Base-by-base conservation (phyloP, 2,113 vertebrate genomes). In the Platysteira castanea region DNA sequence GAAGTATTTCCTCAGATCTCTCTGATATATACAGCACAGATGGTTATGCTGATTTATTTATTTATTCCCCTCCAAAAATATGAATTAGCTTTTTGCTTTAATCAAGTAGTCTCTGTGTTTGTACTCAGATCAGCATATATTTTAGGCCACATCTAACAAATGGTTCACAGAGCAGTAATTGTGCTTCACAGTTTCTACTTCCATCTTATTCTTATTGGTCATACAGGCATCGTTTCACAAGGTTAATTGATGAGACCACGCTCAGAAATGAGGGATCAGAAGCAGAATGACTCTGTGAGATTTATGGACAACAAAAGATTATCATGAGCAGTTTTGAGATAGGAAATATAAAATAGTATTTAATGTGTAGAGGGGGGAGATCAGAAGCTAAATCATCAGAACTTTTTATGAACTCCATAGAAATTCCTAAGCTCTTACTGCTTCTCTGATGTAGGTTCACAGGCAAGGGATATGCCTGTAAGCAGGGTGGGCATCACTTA, bases 61-160 rank as follows among this genome's bases (percentile, higher is more conserved):
- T 90, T 91, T 84, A 79, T 91, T 82, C 52, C 5, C 17, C 31
- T 93, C 67, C 67, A 80, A 96, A 96, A 95, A 77, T 74, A 88
- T 20, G 54, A 93, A 90, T 94, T 74, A 93, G 4, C 16, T 90
- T 83, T 91, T 93, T 87, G 9, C 22, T 91, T 37, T 89, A 92
- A 84, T 95, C 69, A 89, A 65, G 35, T 82, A 82, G 46, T 41
- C 46, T 87, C 35, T 61, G 12, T 39, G 31, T 75, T 92, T 83
- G 19, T 80, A 61, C 27, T 95, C 64, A 68, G 24, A 86, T 54
- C 54, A 80, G 24, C 2, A 5, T 74, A 67, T 50, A 70, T 89
- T 94, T 96, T 93, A 77, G 59, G 42, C 47, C 26, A 88, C 24
- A 81, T 64, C 54, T 92, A 96, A 86, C 68, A 68, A 92, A 90